Conservation (phyloP, 2,113 vertebrate genomes). For the Peromyscus polionotus region DNA sequence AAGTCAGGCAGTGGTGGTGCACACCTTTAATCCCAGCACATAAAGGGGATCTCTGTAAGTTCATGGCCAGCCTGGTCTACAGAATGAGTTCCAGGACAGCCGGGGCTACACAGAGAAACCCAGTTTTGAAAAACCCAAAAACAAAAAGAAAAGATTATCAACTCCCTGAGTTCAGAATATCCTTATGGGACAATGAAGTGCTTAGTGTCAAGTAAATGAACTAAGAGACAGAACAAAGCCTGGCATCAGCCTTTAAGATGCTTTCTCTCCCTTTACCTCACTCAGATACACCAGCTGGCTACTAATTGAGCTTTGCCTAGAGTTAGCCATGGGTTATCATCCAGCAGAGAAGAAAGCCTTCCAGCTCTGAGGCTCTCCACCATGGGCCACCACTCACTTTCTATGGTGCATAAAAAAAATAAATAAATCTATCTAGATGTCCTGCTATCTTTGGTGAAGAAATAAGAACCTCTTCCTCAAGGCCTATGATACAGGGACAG, state of each 20-base stretch:
- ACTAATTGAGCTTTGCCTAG: neutral
- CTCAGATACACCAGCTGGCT: neutral
- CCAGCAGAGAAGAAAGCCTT: neutral
- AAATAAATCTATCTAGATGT: neutral
- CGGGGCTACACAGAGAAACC: neutral
- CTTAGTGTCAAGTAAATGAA: neutral
- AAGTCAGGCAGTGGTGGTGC: neutral
- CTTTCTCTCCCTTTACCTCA: neutral
- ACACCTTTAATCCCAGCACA: neutral
- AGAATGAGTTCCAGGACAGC: neutral
- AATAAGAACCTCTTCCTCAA: neutral
- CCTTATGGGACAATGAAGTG: neutral
- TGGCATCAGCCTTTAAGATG: neutral
- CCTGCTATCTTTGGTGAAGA: neutral
- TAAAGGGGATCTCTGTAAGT: neutral
- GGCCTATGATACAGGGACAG: neutral
- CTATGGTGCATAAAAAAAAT: neutral
- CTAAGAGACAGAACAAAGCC: neutral
- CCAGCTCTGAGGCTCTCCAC: neutral
- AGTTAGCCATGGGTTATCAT: neutral
- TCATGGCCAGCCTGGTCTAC: neutral
- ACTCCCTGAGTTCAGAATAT: neutral
- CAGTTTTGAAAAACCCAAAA: neutral
- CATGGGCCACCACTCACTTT: neutral
- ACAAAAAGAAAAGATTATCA: neutral